phyloP scores from a whole-genome alignment of 1,140 invertebrate species.

The Lerema accius region DNA sequence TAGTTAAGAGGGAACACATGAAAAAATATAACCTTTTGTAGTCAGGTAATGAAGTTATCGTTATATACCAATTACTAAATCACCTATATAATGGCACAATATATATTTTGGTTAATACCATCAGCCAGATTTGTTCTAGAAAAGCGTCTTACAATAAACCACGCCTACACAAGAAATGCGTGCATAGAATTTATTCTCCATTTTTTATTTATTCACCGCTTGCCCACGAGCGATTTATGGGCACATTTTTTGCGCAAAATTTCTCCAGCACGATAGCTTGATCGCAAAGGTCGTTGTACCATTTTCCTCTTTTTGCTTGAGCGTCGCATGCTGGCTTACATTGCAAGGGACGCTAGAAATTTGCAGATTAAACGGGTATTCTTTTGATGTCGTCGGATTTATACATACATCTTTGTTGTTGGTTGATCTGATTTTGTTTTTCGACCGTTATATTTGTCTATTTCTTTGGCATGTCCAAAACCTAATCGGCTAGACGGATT shows the following conservation, averaged over 20 bases:
- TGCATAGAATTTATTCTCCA: not conserved
- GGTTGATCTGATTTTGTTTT: not conserved
- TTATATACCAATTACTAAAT: too few species aligned
- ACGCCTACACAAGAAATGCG: too few species aligned
- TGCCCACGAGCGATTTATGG: not conserved
- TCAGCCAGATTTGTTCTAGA: too few species aligned
- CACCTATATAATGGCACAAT: too few species aligned
- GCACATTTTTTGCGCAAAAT: not conserved
- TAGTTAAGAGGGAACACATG: too few species aligned
- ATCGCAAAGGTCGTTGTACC: not conserved
- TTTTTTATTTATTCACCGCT: not conserved
- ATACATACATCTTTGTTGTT: not conserved
- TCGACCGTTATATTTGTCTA: too few species aligned
- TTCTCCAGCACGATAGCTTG: not conserved
- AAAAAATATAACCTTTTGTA: too few species aligned
- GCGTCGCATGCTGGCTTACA: not conserved
- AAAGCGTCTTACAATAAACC: too few species aligned
- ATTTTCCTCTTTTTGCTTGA: not conserved
- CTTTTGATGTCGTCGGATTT: not conserved
- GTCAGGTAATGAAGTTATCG: too few species aligned
- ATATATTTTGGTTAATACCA: too few species aligned
- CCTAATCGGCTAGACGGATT: too few species aligned
- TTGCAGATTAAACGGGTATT: not conserved
- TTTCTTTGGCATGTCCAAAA: too few species aligned
- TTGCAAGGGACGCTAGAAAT: not conserved